Conservation (phyloP, 2,113 vertebrate genomes). For the Erinaceus europaeus region DNA sequence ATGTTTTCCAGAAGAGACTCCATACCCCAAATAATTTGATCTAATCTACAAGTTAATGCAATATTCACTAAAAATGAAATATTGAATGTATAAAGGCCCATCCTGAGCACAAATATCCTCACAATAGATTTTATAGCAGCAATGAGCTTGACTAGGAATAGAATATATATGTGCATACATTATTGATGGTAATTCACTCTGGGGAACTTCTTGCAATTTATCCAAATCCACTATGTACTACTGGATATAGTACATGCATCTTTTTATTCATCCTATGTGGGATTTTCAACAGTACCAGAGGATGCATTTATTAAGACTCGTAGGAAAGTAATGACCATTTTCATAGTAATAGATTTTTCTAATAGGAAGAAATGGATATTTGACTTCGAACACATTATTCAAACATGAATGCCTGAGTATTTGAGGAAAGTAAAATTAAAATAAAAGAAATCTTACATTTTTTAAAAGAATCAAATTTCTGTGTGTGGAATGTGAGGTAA, state of each 20-base stretch:
- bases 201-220: constrained; percentile 52
- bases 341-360: constrained; percentile 12
- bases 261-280: constrained; percentile 18
- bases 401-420: neutral
- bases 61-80: neutral
- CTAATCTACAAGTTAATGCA: neutral
- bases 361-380: constrained; percentile 13
- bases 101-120: neutral
- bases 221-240: constrained; percentile 29
- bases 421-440: neutral
- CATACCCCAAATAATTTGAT: neutral
- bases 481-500: neutral
- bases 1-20: neutral
- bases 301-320: constrained; percentile 16
- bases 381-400: constrained; percentile 37
- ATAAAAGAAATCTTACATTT: neutral
- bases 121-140: constrained; percentile 5
- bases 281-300: neutral
- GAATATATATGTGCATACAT: constrained; percentile 36
- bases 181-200: constrained; percentile 50
- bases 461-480: neutral
- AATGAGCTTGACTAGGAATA: constrained; percentile 25
- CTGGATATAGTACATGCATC: neutral
- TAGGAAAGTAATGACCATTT: constrained; percentile 43
- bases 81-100: neutral